phyloP scores from a whole-genome alignment of 1,140 invertebrate species.

The Scaptomyza graminum region DNA sequence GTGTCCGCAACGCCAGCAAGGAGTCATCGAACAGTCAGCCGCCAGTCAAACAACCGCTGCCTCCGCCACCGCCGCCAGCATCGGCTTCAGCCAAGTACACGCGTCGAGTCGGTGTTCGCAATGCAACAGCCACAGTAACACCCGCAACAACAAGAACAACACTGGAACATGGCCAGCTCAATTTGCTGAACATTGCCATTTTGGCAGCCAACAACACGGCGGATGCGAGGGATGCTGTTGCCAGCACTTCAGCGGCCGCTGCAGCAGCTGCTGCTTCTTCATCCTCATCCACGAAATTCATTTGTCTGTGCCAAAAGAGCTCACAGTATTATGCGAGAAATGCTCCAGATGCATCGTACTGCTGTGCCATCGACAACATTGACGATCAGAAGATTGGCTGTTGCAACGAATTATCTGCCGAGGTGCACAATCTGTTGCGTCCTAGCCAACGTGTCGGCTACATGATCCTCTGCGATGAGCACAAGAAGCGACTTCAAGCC shows the following conservation, averaged over 20 bases:
- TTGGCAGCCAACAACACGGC: conserved; percentile 8
- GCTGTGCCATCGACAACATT: conserved; percentile 90
- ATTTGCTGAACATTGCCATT: conserved; percentile 46
- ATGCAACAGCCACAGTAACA: conserved; percentile 1
- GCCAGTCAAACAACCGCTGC: conserved; percentile 11
- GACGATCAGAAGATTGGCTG: conserved; percentile 92
- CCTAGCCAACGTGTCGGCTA: conserved; percentile 92
- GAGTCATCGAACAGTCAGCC: conserved; percentile 26
- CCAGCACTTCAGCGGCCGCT: conserved; percentile 50
- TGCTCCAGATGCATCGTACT: conserved; percentile 82
- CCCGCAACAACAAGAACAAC: conserved; percentile 16
- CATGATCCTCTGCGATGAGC: conserved; percentile 92
- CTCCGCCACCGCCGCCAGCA: background rate
- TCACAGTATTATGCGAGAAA: conserved; percentile 80
- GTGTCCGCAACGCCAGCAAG: conserved; percentile 62
- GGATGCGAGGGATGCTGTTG: conserved; percentile 39
- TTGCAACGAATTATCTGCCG: conserved; percentile 86
- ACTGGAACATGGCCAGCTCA: conserved; percentile 38
- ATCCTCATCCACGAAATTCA: conserved; percentile 45
- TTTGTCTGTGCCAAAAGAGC: conserved; percentile 78
- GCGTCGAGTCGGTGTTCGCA: conserved; percentile 30
- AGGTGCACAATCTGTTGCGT: conserved; percentile 87
- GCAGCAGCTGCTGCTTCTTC: conserved; percentile 8
- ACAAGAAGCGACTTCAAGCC: conserved; percentile 89
- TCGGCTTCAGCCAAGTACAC: conserved; percentile 35